Evolutionary conservation across 2,797 vertebrate genomes (phyloP).

Genomic region (Bovichtus variegatus): DNA sequence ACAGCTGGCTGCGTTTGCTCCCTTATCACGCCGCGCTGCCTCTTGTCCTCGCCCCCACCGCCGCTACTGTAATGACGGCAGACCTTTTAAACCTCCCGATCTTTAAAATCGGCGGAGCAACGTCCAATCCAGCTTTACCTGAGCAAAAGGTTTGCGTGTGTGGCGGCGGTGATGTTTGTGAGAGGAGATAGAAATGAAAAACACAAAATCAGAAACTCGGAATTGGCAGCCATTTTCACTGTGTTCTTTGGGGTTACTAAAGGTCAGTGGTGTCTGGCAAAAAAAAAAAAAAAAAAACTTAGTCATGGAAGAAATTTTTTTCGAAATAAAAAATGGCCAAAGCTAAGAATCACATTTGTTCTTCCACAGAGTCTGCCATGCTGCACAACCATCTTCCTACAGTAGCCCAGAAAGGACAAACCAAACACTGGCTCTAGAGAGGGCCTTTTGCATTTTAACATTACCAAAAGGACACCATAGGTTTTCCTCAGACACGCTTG

Average conservation of each 20-base stretch:
- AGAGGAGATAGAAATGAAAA: background rate
- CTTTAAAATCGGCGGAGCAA: background rate
- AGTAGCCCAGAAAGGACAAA: too few species aligned
- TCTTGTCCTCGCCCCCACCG: conserved; percentile 6
- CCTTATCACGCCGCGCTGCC: conserved; percentile 1
- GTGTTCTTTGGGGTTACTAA: background rate
- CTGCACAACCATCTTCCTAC: too few species aligned
- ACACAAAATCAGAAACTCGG: background rate
- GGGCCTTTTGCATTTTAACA: too few species aligned
- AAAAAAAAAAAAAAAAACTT: too few species aligned
- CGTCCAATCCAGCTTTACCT: background rate
- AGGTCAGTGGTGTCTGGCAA: too few species aligned
- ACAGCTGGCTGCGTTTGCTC: conserved; percentile 69
- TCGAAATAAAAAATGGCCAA: too few species aligned
- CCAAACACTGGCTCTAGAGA: too few species aligned
- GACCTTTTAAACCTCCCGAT: conserved; percentile 39
- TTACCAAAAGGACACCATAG: too few species aligned
- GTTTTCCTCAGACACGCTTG: background rate
- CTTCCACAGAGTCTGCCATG: too few species aligned
- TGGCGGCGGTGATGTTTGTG: too few species aligned
- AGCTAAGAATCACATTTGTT: too few species aligned
- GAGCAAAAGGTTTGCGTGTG: background rate
- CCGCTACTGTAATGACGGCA: conserved; percentile 49
- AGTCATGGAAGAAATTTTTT: too few species aligned
- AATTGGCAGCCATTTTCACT: background rate